Conservation (phyloP, 2,113 vertebrate species). For the Sebastes schlegelii region DNA sequence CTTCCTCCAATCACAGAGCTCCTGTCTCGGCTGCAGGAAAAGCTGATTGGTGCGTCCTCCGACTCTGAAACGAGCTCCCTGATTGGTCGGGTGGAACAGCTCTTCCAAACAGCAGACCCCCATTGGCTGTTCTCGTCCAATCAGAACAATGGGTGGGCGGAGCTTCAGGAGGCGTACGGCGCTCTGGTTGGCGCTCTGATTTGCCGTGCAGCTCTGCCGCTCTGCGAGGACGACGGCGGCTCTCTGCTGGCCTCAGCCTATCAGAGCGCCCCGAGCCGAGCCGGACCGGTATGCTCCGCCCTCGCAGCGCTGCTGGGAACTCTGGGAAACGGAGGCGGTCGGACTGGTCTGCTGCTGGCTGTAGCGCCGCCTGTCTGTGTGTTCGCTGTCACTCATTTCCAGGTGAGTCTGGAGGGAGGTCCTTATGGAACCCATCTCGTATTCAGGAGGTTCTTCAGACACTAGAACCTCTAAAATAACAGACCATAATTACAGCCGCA, state of each 20-base stretch:
- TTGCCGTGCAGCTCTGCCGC: slow-evolving; percentile 52
- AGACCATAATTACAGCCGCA: no score
- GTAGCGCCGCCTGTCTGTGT: slow-evolving; percentile 61
- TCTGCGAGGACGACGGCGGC: slow-evolving; percentile 28
- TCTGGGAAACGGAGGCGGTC: slow-evolving; percentile 28
- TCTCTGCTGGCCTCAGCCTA: slow-evolving; percentile 20
- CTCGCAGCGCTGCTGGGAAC: slow-evolving; percentile 48
- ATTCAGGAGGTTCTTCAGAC: no score
- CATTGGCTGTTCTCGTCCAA: slow-evolving; percentile 56
- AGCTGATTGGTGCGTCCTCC: slow-evolving; percentile 30
- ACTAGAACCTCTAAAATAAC: no score
- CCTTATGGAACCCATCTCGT: no score
- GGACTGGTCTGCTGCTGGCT: slow-evolving; percentile 3
- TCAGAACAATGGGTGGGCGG: slow-evolving; percentile 2
- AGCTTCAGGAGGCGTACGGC: slow-evolving; percentile 16
- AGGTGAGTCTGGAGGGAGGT: slow-evolving; percentile 50
- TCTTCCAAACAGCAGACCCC: slow-evolving; percentile 50
- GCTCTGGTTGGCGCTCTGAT: slow-evolving; percentile 58
- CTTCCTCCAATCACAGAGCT: slow-evolving; percentile 68
- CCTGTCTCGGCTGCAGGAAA: slow-evolving; percentile 45
- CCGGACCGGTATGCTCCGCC: slow-evolving; percentile 10
- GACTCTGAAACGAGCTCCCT: slow-evolving; percentile 12
- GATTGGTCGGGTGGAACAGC: slow-evolving; percentile 33
- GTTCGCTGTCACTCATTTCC: slow-evolving; percentile 71
- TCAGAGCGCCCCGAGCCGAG: slow-evolving; percentile 16